A percentile compares a stretch with the other conserved stretches of the same genome.
Conservation (phyloP, 1,140 invertebrate genomes). For the Eriocheir sinensis region DNA sequence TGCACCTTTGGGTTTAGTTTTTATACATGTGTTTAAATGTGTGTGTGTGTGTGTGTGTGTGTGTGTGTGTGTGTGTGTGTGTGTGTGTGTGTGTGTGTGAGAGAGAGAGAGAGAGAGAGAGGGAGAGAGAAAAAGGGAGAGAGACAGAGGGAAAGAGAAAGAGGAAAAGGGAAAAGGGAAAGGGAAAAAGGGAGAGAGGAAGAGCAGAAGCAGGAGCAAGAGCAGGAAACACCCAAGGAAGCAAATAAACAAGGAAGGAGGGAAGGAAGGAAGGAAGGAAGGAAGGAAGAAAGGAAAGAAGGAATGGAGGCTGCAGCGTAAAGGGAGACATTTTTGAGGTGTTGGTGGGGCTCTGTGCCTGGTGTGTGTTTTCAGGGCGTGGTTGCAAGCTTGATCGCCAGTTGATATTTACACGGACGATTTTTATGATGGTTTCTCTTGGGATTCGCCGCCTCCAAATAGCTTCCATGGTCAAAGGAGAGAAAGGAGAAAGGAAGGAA, state of each 20-base stretch:
- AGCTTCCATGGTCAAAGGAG: background rate
- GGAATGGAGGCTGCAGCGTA: background rate
- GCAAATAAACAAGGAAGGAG: no score
- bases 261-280: no score
- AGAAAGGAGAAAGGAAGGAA: slow-evolving; percentile 1
- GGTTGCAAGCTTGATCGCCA: background rate
- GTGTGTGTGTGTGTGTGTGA: no score
- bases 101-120: slow-evolving; percentile 22
- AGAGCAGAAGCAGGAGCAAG: background rate
- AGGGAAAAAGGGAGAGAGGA: background rate
- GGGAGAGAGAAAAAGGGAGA: slow-evolving; percentile 22
- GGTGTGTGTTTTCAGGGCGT: background rate
- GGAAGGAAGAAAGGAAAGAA: background rate
- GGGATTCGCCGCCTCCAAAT: background rate
- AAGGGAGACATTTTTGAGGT: background rate
- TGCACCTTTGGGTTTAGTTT: no score
- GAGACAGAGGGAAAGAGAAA: background rate
- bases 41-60: no score
- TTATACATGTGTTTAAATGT: no score
- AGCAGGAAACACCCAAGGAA: background rate
- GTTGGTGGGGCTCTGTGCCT: background rate
- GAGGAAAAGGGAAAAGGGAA: background rate
- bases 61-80: no score
- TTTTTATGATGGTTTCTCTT: slow-evolving; percentile 25
- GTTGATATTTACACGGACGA: background rate